phyloP scores from a whole-genome alignment of 1,140 invertebrate species.

The Amyelois transitella region DNA sequence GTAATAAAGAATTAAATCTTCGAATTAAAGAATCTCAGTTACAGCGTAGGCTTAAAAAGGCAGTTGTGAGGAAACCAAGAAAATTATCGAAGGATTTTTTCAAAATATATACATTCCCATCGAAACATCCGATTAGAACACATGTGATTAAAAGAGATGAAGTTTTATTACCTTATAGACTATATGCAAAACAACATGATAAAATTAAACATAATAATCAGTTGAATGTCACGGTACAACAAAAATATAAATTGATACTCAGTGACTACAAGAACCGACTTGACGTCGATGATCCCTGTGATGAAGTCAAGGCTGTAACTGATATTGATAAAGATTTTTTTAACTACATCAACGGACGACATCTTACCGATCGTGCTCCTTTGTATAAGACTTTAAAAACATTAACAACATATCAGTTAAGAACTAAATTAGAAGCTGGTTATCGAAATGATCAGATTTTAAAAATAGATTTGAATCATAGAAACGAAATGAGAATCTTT shows the following conservation, averaged over 20 bases:
- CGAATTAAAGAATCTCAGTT: neutral
- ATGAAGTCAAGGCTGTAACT: constrained; percentile 28
- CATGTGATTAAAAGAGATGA: constrained; percentile 28
- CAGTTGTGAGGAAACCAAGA: neutral
- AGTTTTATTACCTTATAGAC: constrained; percentile 38
- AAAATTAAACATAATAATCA: constrained; percentile 22
- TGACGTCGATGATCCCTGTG: constrained; percentile 13
- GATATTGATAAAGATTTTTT: constrained; percentile 44
- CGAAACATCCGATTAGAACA: constrained; percentile 22
- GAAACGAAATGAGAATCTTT: constrained; percentile 69
- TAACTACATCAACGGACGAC: constrained; percentile 26
- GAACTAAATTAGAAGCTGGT: constrained; percentile 50
- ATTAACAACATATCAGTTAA: constrained; percentile 27
- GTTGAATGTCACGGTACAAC: constrained; percentile 20
- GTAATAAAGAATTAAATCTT: constrained; percentile 5
- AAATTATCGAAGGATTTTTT: constrained; percentile 12
- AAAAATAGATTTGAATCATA: constrained; percentile 73
- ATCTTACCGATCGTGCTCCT: constrained; percentile 16
- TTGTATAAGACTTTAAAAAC: constrained; percentile 41
- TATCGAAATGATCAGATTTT: constrained; percentile 74
- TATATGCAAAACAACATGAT: constrained; percentile 41
- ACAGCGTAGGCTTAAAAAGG: neutral
- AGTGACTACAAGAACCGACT: constrained; percentile 29
- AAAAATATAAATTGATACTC: constrained; percentile 41
- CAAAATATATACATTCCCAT: constrained; percentile 21